Evolutionary conservation across 37 sponge, comb jelly and placozoan species (phyloP).

Genomic region (Beroe forskalii): DNA sequence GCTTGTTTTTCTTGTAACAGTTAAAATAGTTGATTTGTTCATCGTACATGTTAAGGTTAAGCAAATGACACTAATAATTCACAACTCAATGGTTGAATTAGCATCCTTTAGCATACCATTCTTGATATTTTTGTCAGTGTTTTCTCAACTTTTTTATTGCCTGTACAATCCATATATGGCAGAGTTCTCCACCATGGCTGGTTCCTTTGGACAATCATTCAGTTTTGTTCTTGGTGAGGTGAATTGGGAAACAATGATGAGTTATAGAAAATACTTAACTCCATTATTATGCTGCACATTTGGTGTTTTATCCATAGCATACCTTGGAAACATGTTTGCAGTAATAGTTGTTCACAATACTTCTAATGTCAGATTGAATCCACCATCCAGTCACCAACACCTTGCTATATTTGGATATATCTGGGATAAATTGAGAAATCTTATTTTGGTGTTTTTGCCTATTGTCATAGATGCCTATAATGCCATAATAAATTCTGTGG

Average conservation of each 20-base stretch:
- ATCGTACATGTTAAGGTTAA: slow-evolving; percentile 2
- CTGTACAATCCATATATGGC: neutral
- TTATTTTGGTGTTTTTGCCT: neutral
- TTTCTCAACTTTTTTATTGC: neutral
- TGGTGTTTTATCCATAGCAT: neutral
- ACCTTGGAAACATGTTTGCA: slow-evolving; percentile 56
- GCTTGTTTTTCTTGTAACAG: slow-evolving; percentile 38
- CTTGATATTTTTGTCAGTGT: slow-evolving; percentile 6
- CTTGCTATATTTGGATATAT: slow-evolving; percentile 31
- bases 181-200: neutral
- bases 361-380: neutral
- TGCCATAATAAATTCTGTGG: neutral
- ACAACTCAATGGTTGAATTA: slow-evolving; percentile 3
- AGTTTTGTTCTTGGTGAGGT: slow-evolving; percentile 5
- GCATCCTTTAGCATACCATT: slow-evolving; percentile 15
- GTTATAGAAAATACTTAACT: neutral
- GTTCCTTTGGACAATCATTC: slow-evolving; percentile 9
- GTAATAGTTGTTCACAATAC: slow-evolving; percentile 24
- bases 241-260: slow-evolving; percentile 46
- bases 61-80: slow-evolving; percentile 25
- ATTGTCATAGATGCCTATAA: neutral
- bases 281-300: neutral
- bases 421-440: neutral
- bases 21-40: slow-evolving; percentile 30
- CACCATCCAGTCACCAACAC: neutral